phyloP scores from a whole-genome alignment of 2,797 vertebrate genomes.

The Euphonia xanthogaster region DNA sequence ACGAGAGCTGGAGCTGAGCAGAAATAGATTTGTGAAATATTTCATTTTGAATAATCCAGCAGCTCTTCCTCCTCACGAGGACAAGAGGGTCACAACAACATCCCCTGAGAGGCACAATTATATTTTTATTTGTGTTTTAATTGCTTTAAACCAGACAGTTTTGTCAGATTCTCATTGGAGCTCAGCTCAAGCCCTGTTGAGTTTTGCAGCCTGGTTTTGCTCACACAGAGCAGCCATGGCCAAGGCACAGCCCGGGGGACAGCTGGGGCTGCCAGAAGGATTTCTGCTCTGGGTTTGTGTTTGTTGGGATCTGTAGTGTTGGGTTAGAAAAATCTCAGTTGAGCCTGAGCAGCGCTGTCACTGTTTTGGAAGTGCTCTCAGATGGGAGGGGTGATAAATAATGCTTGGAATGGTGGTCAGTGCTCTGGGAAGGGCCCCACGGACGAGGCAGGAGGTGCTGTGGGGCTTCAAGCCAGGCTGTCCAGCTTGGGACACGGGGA shows the following conservation, averaged over 20 bases:
- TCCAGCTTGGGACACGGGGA: neutral
- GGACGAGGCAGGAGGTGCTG: neutral
- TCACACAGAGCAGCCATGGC: neutral
- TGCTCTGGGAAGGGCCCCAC: neutral
- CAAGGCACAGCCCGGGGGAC: slow-evolving; percentile 18
- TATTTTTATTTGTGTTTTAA: neutral
- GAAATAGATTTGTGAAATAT: neutral
- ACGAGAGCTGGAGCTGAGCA: neutral
- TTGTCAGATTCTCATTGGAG: neutral
- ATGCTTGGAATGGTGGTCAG: neutral
- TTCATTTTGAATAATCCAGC: neutral
- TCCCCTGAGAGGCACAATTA: neutral
- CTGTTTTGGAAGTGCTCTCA: neutral
- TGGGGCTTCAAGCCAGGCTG: neutral
- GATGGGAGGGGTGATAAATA: neutral
- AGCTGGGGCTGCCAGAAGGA: neutral
- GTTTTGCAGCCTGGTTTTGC: neutral
- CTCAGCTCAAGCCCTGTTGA: neutral
- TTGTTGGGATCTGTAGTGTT: neutral
- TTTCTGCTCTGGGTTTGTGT: neutral
- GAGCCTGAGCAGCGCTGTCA: slow-evolving; percentile 10
- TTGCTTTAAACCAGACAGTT: neutral
- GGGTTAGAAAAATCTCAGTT: neutral
- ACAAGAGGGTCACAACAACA: neutral
- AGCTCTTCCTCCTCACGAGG: neutral